Conservation (phyloP, 2,888 invertebrate genomes). For the Leucophora obtusa region DNA sequence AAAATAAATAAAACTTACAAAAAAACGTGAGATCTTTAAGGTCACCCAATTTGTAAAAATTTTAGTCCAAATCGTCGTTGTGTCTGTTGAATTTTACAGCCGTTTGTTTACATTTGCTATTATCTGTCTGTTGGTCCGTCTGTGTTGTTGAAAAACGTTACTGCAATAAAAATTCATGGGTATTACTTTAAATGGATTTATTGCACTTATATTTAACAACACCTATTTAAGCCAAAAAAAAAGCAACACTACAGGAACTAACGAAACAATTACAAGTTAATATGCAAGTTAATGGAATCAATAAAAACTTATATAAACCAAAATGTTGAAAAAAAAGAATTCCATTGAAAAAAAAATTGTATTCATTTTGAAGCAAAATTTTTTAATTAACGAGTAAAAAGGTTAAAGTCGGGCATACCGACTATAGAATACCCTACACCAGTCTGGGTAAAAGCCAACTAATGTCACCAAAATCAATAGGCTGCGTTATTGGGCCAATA, state of each 20-base stretch:
- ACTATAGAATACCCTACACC: too few species aligned
- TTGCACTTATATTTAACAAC: conserved; percentile 31
- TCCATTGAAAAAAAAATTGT: too few species aligned
- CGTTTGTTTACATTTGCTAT: conserved; percentile 3
- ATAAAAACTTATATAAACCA: background rate
- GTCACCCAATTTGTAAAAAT: conserved; percentile 56
- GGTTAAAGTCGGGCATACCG: too few species aligned
- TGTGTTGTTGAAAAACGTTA: conserved; percentile 19
- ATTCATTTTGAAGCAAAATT: too few species aligned
- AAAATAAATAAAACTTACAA: background rate
- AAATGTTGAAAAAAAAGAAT: too few species aligned
- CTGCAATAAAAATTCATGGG: conserved; percentile 52
- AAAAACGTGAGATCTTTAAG: conserved; percentile 56
- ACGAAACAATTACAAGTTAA: background rate
- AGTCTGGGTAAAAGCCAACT: too few species aligned
- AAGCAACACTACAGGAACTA: background rate
- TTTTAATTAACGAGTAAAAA: too few species aligned
- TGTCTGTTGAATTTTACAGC: conserved; percentile 8
- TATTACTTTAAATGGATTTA: conserved; percentile 45
- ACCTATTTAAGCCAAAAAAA: conserved; percentile 13
- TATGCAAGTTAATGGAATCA: background rate
- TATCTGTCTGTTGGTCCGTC: background rate
- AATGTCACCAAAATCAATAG: too few species aligned
- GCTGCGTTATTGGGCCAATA: too few species aligned
- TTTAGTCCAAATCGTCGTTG: conserved; percentile 21